A percentile compares a stretch with the other conserved stretches of the same genome.
Conservation (phyloP, 2,113 vertebrate genomes). For the Brachypteracias leptosomus region DNA sequence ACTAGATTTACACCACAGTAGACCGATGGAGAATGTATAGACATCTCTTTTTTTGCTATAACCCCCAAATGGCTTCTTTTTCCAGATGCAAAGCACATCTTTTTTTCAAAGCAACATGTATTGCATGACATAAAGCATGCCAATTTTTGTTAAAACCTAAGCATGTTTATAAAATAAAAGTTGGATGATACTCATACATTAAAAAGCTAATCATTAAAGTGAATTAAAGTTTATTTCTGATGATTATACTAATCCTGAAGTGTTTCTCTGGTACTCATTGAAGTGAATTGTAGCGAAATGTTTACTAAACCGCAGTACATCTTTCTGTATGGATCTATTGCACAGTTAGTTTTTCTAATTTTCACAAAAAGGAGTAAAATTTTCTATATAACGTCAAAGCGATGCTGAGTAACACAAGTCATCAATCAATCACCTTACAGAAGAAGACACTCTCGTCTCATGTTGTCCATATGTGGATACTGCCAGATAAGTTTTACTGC, state of each 20-base stretch:
- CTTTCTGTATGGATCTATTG: background rate
- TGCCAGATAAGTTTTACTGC: background rate
- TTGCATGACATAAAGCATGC: background rate
- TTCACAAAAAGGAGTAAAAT: background rate
- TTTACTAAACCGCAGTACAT: background rate
- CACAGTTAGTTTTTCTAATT: background rate
- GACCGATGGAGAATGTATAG: background rate
- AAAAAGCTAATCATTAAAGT: background rate
- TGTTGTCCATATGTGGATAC: background rate
- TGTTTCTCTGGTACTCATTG: background rate
- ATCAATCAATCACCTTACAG: background rate
- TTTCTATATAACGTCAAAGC: background rate
- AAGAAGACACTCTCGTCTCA: background rate
- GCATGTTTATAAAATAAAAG: slow-evolving; percentile 1
- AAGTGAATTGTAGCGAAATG: background rate
- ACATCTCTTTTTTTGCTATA: background rate
- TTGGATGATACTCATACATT: background rate
- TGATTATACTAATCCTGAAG: background rate
- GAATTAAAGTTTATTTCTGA: slow-evolving; percentile 18
- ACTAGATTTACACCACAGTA: background rate
- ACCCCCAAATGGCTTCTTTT: background rate
- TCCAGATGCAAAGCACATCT: background rate
- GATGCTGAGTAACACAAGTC: background rate
- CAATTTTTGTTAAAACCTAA: slow-evolving; percentile 12
- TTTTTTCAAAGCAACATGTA: slow-evolving; percentile 24